Base-by-base conservation (phyloP, 2,888 invertebrate species). In the Acronicta leporina region DNA sequence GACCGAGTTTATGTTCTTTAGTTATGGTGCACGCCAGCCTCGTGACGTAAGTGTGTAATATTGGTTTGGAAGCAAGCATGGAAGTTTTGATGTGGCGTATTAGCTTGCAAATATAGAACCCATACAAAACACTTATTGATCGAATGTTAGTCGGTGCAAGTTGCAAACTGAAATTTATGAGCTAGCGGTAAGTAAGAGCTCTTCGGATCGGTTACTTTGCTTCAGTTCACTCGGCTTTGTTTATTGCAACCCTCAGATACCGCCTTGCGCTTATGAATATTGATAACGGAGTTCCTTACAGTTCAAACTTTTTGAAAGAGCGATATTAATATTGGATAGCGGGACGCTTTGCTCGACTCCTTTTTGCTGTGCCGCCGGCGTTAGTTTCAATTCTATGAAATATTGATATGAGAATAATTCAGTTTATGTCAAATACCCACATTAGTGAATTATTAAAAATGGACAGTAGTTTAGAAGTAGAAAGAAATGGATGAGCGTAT, bases 101-200 rank as follows among this genome's bases (percentile, higher is more conserved):
- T 92, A 93, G 87, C 89, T 92, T 91, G 92, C 92, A 93, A 92
- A 92, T 92, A 93, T 90, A 89, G 92, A 94, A 91, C 83, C 94
- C 92, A 87, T 94, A 93, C 92, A 94, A 94, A 93, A 92, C 85
- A 87, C 89, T 88, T 92, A 94, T 93, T 93, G 93, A 94, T 94
- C 93, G 91, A 92, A 91, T 89, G 90, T 89, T 91, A 85, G 87
- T 85, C 87, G 84, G 83, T 90, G 91, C 92, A 91, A 94, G 86
- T 94, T 93, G 88, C 89, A 92, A 94, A 92, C 92, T 91, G 88
- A 90, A 93, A 94, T 94, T 94, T 93, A 94, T 91, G 94, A 89
- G 88, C 84, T 80, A 81, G 80, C 81, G 80, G 83, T 87, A 88
- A 89, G 87, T 87, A 87, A 89, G 88, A 88, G 87, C 88, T 89